Conservation (phyloP, 2,888 invertebrate species). For the Plebejus melissa region DNA sequence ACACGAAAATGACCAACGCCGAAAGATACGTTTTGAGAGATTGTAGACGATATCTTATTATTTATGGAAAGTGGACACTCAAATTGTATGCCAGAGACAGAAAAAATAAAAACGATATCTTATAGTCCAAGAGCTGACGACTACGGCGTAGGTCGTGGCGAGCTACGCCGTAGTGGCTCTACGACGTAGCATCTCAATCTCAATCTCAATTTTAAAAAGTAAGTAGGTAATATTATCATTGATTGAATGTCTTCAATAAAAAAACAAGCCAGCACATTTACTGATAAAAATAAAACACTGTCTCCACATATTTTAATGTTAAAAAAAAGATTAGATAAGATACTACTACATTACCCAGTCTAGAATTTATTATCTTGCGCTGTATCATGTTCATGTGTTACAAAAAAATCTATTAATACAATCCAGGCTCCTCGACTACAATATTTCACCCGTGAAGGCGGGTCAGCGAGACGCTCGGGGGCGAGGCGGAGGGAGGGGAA, state of each 20-base stretch:
- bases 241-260: too few species aligned
- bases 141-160: neutral
- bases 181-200: neutral
- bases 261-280: too few species aligned
- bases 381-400: neutral
- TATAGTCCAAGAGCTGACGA: neutral
- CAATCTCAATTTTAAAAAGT: too few species aligned
- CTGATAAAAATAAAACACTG: too few species aligned
- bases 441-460: slow-evolving; percentile 18
- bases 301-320: too few species aligned
- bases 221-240: too few species aligned
- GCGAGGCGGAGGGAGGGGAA: neutral
- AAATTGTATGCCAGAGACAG: slow-evolving; percentile 23
- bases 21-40: slow-evolving; percentile 12
- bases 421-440: neutral
- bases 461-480: slow-evolving; percentile 3
- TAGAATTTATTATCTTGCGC: too few species aligned
- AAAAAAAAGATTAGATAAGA: too few species aligned
- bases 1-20: slow-evolving; percentile 11
- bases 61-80: slow-evolving; percentile 18
- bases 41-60: slow-evolving; percentile 17
- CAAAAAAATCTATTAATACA: neutral
- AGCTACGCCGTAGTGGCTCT: neutral
- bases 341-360: too few species aligned
- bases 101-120: slow-evolving; percentile 22